Evolutionary conservation across 2,113 vertebrate species (phyloP), one percentile per base, ranked within the genome.

Genomic region (Pelobates fuscus): DNA sequence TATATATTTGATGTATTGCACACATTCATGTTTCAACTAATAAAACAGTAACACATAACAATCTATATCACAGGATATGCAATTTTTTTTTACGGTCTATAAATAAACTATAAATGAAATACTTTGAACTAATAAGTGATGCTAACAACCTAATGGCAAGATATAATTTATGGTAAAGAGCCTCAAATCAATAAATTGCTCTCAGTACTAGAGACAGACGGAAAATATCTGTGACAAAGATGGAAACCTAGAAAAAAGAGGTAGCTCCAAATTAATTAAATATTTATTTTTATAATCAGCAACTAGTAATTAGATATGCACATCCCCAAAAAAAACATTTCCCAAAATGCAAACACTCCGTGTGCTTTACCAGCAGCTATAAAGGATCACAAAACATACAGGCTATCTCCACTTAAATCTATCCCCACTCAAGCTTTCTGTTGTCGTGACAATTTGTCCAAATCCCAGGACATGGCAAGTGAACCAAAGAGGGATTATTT

Each of bases 171-270:
- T 21, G 6, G 5, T 55, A 55, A 21, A n/a, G 52, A 55, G 52
- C 52, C 52, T 55, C 52, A 20, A 55, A 55, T 55, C 52, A 55
- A 55, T 55, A 55, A 23, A 5, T n/a, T 55, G 52, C 52, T 23
- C 52, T 55, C 52, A 55, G 52, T 1, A 2, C 2, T 5, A 55
- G 52, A 55, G 52, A 55, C 52, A 55, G 52, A 55, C n/a, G 6
- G 52, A 55, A 55, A 8, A 23, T 23, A 55, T 55, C 17, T 55
- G 52, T 5, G 11, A 21, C n/a, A 55, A 8, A 21, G 52, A 55
- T 21, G n/a, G 52, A 55, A 55, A 55, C n/a, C n/a, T 55, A 55
- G 52, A 55, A 55, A n/a, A 55, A 20, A 55, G 52, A 23, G n/a
- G 12, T 21, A 55, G 5, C 7, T 21, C n/a, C 52, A 55, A 23